phyloP scores from a whole-genome alignment of 1,140 invertebrate genomes.

The Papilio xuthus region DNA sequence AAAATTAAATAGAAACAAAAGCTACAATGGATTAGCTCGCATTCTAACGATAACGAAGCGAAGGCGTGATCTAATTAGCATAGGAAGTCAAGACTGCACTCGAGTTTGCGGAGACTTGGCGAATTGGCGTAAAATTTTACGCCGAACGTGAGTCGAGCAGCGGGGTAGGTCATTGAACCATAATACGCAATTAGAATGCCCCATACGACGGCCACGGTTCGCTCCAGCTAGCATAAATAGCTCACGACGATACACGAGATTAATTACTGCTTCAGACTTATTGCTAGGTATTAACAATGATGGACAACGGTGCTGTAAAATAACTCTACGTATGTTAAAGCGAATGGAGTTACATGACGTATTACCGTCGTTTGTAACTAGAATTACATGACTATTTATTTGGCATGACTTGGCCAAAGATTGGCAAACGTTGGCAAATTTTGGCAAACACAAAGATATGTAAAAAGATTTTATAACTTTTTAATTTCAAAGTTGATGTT shows the following conservation, averaged over 20 bases:
- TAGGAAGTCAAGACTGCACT: constrained; percentile 47
- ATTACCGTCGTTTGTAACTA: constrained; percentile 1
- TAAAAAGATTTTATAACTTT: no score
- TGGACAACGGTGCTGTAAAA: neutral
- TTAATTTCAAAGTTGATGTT: no score
- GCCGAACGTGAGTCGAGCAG: constrained; percentile 57
- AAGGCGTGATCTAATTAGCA: constrained; percentile 39
- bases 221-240: constrained; percentile 72
- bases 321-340: neutral
- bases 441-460: no score
- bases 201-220: constrained; percentile 69
- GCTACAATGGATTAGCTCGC: constrained; percentile 5
- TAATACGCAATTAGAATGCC: constrained; percentile 80
- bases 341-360: neutral
- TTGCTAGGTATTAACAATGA: constrained; percentile 35
- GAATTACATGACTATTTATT: neutral
- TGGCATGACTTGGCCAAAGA: neutral
- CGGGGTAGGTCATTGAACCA: constrained; percentile 70
- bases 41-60: constrained; percentile 17
- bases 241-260: constrained; percentile 66
- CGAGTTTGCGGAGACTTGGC: constrained; percentile 54
- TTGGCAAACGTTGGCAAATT: no score
- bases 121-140: constrained; percentile 63
- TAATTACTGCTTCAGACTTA: constrained; percentile 63
- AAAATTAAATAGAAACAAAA: constrained; percentile 16